Evolutionary conservation across 2,113 vertebrate genomes (phyloP).

Genomic region (Machaerirhynchus nigripectus): DNA sequence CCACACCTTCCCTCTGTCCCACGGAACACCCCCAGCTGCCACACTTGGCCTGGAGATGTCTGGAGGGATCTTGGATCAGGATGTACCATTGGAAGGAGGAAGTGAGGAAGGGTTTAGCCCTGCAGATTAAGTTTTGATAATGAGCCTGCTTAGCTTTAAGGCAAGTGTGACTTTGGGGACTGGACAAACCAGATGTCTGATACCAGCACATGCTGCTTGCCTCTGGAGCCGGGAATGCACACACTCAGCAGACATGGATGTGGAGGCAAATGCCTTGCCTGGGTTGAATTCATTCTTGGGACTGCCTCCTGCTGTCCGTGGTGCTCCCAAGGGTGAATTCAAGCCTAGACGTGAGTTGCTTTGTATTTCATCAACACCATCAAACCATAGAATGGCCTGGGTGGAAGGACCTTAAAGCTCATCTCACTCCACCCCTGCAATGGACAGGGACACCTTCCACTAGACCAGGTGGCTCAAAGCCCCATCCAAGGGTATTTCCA

Average conservation of each 20-base stretch:
- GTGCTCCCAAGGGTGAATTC: background rate
- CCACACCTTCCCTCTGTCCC: background rate
- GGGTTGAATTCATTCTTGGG: background rate
- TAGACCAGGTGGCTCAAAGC: background rate
- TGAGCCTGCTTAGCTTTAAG: background rate
- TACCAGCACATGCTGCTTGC: background rate
- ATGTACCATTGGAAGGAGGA: fast-evolving
- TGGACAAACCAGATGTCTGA: background rate
- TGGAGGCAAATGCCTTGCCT: background rate
- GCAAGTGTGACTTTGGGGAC: background rate
- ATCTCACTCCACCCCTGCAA: background rate
- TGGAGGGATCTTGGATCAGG: background rate
- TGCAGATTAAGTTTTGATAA: background rate
- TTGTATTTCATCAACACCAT: background rate
- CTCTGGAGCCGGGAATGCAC: background rate
- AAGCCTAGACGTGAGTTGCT: background rate
- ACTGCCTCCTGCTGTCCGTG: background rate
- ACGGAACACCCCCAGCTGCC: background rate
- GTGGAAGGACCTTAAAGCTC: background rate
- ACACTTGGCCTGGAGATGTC: background rate
- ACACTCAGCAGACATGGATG: fast-evolving
- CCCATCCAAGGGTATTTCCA: background rate
- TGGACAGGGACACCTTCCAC: background rate
- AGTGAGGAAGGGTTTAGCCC: background rate
- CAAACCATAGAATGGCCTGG: background rate